Evolutionary conservation across 2,888 invertebrate genomes (phyloP), one percentile per base, ranked within the genome.

Genomic region (Aspidapion aeneum): DNA sequence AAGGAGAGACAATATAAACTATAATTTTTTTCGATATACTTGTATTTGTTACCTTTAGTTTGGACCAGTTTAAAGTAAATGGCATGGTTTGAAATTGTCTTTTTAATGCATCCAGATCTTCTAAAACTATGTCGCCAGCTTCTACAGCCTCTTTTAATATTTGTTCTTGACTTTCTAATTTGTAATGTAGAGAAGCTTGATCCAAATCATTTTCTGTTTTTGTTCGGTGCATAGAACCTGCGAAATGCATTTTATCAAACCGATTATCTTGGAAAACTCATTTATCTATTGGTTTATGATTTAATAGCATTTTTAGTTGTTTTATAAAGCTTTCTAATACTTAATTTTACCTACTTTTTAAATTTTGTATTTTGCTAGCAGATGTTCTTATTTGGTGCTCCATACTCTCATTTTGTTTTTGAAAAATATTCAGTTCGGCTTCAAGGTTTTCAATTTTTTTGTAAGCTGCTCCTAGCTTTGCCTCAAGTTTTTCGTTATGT

Each of bases 131-230:
- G 57, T 75, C 72, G 3, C 75, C 75, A 16, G 72, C 71, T 52
- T 75, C 74, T 1, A 70, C 61, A 49, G 72, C 67, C 60, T 77
- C 74, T 56, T 73, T 72, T 1, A 78, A 62, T 1, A 70, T 61
- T 59, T 68, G 67, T 35, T 74, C 72, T 21, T 69, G 71, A 1
- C 18, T 60, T 58, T 74, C 66, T 5, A 77, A 35, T 62, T 74
- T 70, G 21, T 72, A 69, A 21, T 70, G 66, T 50, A 77, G 57
- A n/a, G 71, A 65, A 1, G 69, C 70, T 3, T 71, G 60, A 61
- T 77, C 74, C n/a, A 77, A 63, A 61, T 77, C 74, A 35, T 74
- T 66, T 19, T 78, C 75, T 0, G 70, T 69, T 67, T 74, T 74
- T 2, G 67, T 64, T 60, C 71, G 71, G 18, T 75, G 73, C 7